Conservation (phyloP, 2,888 invertebrate species). For the Clitarchus hookeri region DNA sequence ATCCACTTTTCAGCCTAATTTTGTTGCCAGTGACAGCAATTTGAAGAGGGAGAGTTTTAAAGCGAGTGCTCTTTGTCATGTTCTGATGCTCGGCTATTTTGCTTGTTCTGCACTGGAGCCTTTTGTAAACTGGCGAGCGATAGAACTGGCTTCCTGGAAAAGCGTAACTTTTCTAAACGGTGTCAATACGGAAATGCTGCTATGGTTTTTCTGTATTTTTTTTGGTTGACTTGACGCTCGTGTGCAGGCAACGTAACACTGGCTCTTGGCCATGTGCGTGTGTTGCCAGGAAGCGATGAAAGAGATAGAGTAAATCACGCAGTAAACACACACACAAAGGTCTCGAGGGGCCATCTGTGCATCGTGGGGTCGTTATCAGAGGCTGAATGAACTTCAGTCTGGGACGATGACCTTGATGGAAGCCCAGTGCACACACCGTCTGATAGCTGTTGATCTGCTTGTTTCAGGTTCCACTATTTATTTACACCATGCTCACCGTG, state of each 20-base stretch:
- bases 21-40: too few species aligned
- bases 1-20: too few species aligned
- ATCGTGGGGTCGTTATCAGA: not conserved
- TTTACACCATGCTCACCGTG: not conserved
- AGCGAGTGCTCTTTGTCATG: too few species aligned
- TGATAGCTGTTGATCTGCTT: not conserved
- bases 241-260: not conserved
- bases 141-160: too few species aligned
- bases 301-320: not conserved
- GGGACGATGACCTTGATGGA: not conserved
- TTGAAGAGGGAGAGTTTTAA: too few species aligned
- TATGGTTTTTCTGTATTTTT: too few species aligned
- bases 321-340: conserved; percentile 5
- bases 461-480: conserved; percentile 14
- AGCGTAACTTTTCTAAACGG: too few species aligned
- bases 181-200: too few species aligned
- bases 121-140: too few species aligned
- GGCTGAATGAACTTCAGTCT: not conserved
- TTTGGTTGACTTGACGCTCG: not conserved
- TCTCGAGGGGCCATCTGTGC: not conserved
- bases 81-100: too few species aligned
- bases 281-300: not conserved
- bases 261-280: not conserved
- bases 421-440: not conserved
- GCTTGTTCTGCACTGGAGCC: too few species aligned